Evolutionary conservation across 37 sponge, comb jelly and placozoan species (phyloP).

Genomic region (Geodia barretti): DNA sequence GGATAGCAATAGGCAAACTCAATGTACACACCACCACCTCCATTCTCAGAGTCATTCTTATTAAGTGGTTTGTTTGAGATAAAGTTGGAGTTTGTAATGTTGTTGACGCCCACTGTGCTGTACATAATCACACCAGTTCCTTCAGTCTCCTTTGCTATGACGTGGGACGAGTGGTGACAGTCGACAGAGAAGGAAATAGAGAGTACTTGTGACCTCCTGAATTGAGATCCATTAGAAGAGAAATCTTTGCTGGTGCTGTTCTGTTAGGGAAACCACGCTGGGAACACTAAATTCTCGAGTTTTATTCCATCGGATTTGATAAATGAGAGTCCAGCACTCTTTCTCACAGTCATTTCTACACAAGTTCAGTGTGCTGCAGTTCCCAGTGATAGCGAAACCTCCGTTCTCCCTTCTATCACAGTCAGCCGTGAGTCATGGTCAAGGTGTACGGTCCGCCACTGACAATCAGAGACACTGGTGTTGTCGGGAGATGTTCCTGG

Average conservation of each 20-base stretch:
- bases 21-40: constrained; percentile 72
- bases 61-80: neutral
- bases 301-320: constrained; percentile 8
- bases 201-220: neutral
- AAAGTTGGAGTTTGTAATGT: constrained; percentile 25
- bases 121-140: constrained; percentile 57
- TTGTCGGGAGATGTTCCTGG: neutral
- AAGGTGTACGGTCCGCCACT: neutral
- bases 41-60: neutral
- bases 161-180: neutral
- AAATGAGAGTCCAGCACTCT: constrained; percentile 41
- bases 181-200: constrained; percentile 46
- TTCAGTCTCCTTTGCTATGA: neutral
- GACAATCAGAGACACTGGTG: neutral
- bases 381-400: neutral
- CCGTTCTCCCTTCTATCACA: neutral
- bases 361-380: neutral
- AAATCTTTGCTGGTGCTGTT: constrained; percentile 47
- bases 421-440: neutral
- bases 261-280: constrained; percentile 37
- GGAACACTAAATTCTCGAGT: constrained; percentile 13
- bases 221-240: neutral
- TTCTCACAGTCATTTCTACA: neutral
- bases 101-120: constrained; percentile 37
- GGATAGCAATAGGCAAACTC: constrained; percentile 70